phyloP scores from a whole-genome alignment of 2,888 invertebrate genomes.

The Monoplex corrugatus region DNA sequence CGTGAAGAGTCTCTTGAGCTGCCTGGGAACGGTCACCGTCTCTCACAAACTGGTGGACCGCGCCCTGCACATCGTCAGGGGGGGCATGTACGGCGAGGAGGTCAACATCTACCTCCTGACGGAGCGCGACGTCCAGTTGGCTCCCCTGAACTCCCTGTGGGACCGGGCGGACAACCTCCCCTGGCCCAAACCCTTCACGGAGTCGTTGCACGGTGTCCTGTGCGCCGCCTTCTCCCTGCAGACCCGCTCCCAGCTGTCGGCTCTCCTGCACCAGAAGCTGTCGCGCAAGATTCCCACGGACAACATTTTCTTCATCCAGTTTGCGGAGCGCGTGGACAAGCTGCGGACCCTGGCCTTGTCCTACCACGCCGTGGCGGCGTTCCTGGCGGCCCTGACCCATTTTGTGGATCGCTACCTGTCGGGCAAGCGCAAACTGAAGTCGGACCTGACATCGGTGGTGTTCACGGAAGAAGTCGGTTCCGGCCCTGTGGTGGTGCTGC shows the following conservation, averaged over 20 bases:
- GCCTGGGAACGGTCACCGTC: conserved; percentile 41
- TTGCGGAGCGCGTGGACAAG: conserved; percentile 6
- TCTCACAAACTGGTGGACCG: conserved; percentile 27
- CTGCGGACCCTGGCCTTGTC: conserved; percentile 1
- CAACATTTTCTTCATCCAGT: conserved; percentile 42
- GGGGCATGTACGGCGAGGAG: conserved; percentile 43
- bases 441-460: conserved; percentile 41
- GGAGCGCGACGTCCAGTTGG: conserved; percentile 46
- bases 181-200: conserved; percentile 36
- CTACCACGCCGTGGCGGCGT: neutral
- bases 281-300: conserved; percentile 34
- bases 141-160: conserved; percentile 41
- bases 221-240: conserved; percentile 49
- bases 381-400: conserved; percentile 19
- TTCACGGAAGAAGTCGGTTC: conserved; percentile 5
- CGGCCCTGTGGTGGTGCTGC: conserved; percentile 45
- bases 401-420: conserved; percentile 29
- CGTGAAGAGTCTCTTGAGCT: conserved; percentile 20
- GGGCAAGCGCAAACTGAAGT: conserved; percentile 48
- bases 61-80: conserved; percentile 40
- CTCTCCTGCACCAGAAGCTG: conserved; percentile 35
- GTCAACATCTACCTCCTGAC: conserved; percentile 47
- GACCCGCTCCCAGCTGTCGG: conserved; percentile 38
- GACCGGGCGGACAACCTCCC: neutral
- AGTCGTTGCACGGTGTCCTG: conserved; percentile 32